A percentile compares a stretch with the other conserved stretches of the same genome.
Evolutionary conservation across 2,113 vertebrate genomes (phyloP).

Genomic region (Lathamus discolor): DNA sequence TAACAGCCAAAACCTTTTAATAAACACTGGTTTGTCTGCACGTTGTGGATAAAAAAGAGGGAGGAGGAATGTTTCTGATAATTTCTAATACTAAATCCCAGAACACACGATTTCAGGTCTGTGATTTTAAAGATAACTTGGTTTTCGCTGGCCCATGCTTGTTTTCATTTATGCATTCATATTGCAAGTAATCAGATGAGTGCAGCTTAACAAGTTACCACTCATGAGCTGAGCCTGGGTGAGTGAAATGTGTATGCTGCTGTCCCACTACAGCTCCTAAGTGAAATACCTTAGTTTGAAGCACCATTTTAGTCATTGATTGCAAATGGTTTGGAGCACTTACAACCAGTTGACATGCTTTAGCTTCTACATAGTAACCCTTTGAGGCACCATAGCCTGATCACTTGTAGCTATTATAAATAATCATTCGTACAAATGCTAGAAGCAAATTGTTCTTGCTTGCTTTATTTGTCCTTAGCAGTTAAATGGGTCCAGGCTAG

Average conservation of each 20-base stretch:
- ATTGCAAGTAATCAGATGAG: neutral
- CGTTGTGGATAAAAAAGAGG: neutral
- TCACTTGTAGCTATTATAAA: neutral
- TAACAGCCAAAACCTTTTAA: neutral
- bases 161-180: neutral
- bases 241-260: neutral
- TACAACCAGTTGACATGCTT: neutral
- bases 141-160: neutral
- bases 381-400: neutral
- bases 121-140: neutral
- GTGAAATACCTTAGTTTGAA: neutral
- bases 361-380: neutral
- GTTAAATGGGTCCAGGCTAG: neutral
- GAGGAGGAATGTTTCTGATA: neutral
- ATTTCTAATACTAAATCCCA: neutral
- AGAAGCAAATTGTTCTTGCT: neutral
- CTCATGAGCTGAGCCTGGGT: neutral
- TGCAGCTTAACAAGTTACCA: neutral
- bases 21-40: neutral
- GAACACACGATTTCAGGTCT: neutral
- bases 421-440: neutral
- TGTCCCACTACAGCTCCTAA: neutral
- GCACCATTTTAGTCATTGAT: neutral
- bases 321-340: neutral
- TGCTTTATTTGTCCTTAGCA: neutral